phyloP scores from a whole-genome alignment of 2,797 vertebrate species.

The Pseudomugil gertrudae region DNA sequence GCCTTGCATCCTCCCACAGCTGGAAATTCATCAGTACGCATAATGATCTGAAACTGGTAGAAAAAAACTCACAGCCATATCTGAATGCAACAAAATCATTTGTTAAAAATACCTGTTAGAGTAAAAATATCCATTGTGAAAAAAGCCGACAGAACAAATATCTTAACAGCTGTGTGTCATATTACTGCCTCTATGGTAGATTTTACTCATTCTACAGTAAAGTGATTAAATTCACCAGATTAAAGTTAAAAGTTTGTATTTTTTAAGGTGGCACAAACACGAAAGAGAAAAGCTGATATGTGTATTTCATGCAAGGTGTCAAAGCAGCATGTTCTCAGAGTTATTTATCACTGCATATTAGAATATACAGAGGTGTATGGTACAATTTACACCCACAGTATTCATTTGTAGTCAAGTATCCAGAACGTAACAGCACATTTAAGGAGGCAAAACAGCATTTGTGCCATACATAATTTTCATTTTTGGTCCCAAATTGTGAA shows the following conservation, averaged over 20 bases:
- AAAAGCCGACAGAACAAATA: neutral
- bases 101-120: neutral
- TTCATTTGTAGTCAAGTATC: slow-evolving; percentile 1
- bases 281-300: neutral
- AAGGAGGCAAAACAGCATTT: neutral
- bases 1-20: neutral
- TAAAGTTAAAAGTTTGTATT: neutral
- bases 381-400: accelerated
- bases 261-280: neutral
- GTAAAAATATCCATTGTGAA: neutral
- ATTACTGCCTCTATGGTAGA: neutral
- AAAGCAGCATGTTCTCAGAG: neutral
- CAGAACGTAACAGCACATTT: neutral
- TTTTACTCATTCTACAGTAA: neutral
- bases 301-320: slow-evolving; percentile 12
- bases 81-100: neutral
- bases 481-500: neutral
- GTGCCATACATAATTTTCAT: neutral
- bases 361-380: slow-evolving; percentile 24
- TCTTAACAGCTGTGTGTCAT: slow-evolving; percentile 4
- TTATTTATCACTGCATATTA: slow-evolving; percentile 2
- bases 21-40: neutral
- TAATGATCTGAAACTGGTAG: neutral
- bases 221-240: neutral
- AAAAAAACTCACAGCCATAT: neutral